phyloP scores from a whole-genome alignment of 2,797 vertebrate genomes.

The Tapera naevia region DNA sequence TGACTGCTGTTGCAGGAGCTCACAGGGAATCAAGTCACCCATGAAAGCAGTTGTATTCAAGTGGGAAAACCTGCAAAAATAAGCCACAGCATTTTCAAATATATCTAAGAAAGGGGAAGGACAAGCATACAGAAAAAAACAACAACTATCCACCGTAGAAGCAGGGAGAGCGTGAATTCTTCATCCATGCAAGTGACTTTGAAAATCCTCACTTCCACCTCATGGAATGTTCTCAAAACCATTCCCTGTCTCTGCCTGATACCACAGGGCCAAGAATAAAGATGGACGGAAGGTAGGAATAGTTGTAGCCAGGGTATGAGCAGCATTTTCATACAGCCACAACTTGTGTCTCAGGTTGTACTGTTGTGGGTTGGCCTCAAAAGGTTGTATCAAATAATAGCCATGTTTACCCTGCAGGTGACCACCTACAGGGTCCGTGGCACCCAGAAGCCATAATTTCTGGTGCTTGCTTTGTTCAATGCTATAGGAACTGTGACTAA shows the following conservation, averaged over 20 bases:
- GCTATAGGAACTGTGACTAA: not conserved
- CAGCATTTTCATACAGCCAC: not conserved
- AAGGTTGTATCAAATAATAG: not conserved
- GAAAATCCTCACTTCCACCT: not conserved
- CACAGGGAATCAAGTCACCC: not conserved
- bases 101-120: not conserved
- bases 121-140: not conserved
- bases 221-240: not conserved
- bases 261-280: not conserved
- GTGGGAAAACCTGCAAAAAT: not conserved
- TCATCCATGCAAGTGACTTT: not conserved
- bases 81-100: not conserved
- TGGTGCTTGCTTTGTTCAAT: not conserved
- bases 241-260: not conserved
- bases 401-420: not conserved
- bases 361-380: accelerated
- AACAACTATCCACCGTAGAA: not conserved
- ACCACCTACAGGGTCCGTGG: not conserved
- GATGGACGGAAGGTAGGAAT: not conserved
- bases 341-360: not conserved
- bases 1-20: not conserved
- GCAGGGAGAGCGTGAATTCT: not conserved
- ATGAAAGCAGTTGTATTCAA: not conserved
- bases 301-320: not conserved
- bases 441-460: not conserved